A percentile compares a stretch with the other conserved stretches of the same genome.
Evolutionary conservation across 2,113 vertebrate species (phyloP).

Genomic region (Mesocricetus auratus): DNA sequence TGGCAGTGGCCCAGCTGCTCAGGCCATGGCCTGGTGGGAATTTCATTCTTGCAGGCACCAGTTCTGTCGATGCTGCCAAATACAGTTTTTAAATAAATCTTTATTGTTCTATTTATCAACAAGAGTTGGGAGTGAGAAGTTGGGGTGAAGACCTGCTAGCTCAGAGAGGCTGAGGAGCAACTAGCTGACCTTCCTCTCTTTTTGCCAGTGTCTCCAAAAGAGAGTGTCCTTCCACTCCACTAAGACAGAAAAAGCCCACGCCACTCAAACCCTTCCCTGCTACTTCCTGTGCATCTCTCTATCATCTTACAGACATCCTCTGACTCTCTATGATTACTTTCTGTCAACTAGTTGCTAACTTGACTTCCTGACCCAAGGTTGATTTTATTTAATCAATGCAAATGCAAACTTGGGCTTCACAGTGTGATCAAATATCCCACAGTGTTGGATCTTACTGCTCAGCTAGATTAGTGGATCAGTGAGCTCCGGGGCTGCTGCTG

Average conservation of each 20-base stretch:
- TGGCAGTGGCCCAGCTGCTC: not conserved
- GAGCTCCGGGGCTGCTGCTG: not conserved
- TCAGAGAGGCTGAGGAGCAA: no score
- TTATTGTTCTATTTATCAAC: no score
- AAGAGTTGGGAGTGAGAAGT: no score
- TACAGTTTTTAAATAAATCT: not conserved
- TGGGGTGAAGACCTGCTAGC: no score
- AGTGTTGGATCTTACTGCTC: not conserved
- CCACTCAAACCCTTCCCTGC: not conserved
- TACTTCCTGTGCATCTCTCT: not conserved
- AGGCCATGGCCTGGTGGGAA: not conserved
- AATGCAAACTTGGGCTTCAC: not conserved
- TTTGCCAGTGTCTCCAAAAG: not conserved
- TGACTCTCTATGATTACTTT: not conserved
- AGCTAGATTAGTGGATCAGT: not conserved
- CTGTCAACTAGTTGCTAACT: not conserved
- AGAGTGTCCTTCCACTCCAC: no score
- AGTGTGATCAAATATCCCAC: not conserved
- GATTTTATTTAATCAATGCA: not conserved
- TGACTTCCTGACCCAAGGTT: not conserved
- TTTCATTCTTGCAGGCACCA: not conserved
- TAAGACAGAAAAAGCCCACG: not conserved
- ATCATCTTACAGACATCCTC: not conserved
- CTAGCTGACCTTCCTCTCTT: not conserved
- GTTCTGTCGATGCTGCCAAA: not conserved